phyloP scores from a whole-genome alignment of 1,140 invertebrate genomes.

The Calliphora vicina region DNA sequence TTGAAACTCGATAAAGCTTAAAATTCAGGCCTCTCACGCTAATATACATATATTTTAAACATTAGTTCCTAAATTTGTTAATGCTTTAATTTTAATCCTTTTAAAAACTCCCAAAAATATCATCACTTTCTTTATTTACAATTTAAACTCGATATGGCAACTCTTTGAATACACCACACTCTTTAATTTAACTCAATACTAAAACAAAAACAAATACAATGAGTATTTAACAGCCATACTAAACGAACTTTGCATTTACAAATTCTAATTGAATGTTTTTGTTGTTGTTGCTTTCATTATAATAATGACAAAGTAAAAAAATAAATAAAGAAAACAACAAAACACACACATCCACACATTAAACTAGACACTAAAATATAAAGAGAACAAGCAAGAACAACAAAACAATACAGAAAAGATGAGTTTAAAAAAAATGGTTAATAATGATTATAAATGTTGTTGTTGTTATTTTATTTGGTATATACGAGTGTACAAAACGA shows the following conservation, averaged over 20 bases:
- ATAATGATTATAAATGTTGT: neutral
- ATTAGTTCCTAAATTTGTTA: no score
- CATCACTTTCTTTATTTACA: no score
- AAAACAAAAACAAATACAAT: neutral
- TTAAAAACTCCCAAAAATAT: no score
- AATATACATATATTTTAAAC: no score
- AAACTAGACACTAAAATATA: no score
- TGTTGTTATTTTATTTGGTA: neutral
- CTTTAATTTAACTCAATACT: conserved; percentile 5
- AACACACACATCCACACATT: neutral
- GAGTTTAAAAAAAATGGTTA: neutral
- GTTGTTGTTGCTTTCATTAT: neutral
- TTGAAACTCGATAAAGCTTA: no score
- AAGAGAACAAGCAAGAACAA: neutral
- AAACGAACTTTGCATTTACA: conserved; percentile 1
- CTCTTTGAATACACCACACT: neutral
- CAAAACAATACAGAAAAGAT: neutral
- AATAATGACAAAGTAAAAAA: neutral
- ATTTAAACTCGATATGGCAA: no score
- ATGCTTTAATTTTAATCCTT: no score
- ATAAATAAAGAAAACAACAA: neutral
- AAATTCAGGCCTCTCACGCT: no score
- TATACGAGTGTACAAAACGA: neutral
- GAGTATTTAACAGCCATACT: neutral
- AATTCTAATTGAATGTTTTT: neutral